Conservation (phyloP, 2,888 invertebrate species). For the Drosophila phalerata region DNA sequence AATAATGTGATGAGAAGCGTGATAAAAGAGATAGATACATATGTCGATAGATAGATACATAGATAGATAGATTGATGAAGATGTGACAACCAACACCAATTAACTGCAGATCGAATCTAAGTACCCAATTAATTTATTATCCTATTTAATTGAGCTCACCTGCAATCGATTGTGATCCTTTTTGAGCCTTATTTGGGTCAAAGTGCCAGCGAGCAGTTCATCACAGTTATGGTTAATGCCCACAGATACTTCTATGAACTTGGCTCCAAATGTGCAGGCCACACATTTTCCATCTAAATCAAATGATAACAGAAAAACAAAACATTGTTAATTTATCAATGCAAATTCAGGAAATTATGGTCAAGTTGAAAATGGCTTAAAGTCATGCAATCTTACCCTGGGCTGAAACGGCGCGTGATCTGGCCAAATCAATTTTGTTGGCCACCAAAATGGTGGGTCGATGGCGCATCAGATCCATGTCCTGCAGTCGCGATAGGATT, state of each 20-base stretch:
- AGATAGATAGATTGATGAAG: constrained; percentile 20
- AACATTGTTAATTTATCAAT: not conserved
- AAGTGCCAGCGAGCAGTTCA: constrained; percentile 96
- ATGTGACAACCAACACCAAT: constrained; percentile 28
- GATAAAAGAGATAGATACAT: constrained; percentile 3
- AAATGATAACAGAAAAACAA: too few relatives aligned
- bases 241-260: constrained; percentile 98
- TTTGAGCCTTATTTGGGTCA: constrained; percentile 95
- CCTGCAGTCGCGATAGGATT: constrained; percentile 91
- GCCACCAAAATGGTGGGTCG: constrained; percentile 95
- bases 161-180: constrained; percentile 88
- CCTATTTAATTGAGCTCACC: constrained; percentile 62
- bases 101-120: constrained; percentile 28
- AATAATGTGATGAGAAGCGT: constrained; percentile 19
- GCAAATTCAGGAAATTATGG: constrained; percentile 5
- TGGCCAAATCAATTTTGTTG: constrained; percentile 97
- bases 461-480: constrained; percentile 91
- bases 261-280: constrained; percentile 95
- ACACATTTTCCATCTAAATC: constrained; percentile 94
- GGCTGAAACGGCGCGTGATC: constrained; percentile 94
- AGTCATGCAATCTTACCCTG: constrained; percentile 90
- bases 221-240: constrained; percentile 99
- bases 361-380: constrained; percentile 22
- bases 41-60: too few relatives aligned
- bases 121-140: constrained; percentile 30